Base-by-base conservation (phyloP, 1,140 invertebrate species). In the Xylocopa sonorina region DNA sequence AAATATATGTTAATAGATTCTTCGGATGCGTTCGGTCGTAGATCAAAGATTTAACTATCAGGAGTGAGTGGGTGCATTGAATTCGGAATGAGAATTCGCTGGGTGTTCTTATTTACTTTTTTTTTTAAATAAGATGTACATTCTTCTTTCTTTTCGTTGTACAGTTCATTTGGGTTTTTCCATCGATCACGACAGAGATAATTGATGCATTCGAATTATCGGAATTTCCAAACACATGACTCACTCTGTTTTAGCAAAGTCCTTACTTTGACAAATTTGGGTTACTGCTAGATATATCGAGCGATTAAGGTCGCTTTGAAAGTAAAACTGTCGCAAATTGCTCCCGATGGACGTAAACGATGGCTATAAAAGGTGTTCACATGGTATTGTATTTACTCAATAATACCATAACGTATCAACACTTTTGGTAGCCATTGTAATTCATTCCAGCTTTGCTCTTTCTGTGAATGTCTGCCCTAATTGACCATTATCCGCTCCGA, bases 1-100 rank as follows among this genome's bases (percentile, higher is more conserved):
- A 74, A 63, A 68, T 50, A 41, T 60, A 68, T 72, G 67, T 62
- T 77, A 69, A 80, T 60, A 21, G 29, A 80, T 80, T 80, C 57
- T 34, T 18, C 7, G 7, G 1, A 18, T 63, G 64, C 46, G 2
- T 48, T 29, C 27, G 55, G 48, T 9, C 7, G 46, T 38, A 51
- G 43, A 77, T 69, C 46, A 51, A 50, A 51, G 29, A 68, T 58
- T 34, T 46, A 62, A 27, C 72, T 51, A 58, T 62, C 55, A 76
- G 46, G 53, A 69, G 29, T 69, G 57, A 12, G 48, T 38, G 1
- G 2, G 51, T 24, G 18, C 62, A 69, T 55, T 27, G 57, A 69
- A 80, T 63, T 46, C 29, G 5, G 34, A 68, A 76, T 43, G n/a
- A 1, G 38, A 1, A 32, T 16, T 12, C 12, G 2, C 16, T 64